phyloP scores from a whole-genome alignment of 2,888 invertebrate genomes.

The Neuroscelio doddi region DNA sequence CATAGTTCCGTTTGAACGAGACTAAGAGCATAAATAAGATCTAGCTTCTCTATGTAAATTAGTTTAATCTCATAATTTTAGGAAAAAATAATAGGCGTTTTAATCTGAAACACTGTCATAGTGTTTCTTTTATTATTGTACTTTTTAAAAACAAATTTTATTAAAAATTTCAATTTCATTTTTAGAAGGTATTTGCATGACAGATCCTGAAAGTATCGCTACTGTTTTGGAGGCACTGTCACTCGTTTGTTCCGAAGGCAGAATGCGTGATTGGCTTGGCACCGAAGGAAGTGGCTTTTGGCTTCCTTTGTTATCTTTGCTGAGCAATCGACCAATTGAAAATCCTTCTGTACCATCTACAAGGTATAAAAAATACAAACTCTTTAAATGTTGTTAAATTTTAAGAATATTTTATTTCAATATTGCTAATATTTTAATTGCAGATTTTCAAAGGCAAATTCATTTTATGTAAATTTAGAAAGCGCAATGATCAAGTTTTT shows the following conservation, averaged over 20 bases:
- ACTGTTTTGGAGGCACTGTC: slow-evolving; percentile 86
- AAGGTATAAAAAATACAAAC: too few species aligned
- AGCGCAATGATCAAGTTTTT: slow-evolving; percentile 87
- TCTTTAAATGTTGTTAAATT: slow-evolving; percentile 11
- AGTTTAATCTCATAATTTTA: too few species aligned
- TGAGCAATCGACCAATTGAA: slow-evolving; percentile 78
- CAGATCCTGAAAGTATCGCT: slow-evolving; percentile 76
- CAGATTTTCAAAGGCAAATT: slow-evolving; percentile 60
- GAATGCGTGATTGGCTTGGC: slow-evolving; percentile 92
- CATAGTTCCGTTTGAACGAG: too few species aligned
- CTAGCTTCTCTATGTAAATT: too few species aligned
- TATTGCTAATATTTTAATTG: too few species aligned
- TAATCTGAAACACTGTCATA: too few species aligned
- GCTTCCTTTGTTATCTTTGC: slow-evolving; percentile 84
- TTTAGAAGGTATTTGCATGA: slow-evolving; percentile 71
- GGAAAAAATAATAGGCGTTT: too few species aligned
- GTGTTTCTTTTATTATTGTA: too few species aligned
- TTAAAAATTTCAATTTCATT: not conserved
- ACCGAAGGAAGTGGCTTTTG: slow-evolving; percentile 88
- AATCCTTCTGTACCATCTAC: slow-evolving; percentile 63
- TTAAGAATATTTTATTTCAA: not conserved
- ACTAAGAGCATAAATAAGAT: too few species aligned
- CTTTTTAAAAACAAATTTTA: not conserved
- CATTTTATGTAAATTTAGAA: slow-evolving; percentile 75
- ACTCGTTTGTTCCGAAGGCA: slow-evolving; percentile 84